A percentile compares a stretch with the other conserved stretches of the same genome.
Conservation (phyloP, 2,888 invertebrate genomes). For the Sialis fuliginosa region DNA sequence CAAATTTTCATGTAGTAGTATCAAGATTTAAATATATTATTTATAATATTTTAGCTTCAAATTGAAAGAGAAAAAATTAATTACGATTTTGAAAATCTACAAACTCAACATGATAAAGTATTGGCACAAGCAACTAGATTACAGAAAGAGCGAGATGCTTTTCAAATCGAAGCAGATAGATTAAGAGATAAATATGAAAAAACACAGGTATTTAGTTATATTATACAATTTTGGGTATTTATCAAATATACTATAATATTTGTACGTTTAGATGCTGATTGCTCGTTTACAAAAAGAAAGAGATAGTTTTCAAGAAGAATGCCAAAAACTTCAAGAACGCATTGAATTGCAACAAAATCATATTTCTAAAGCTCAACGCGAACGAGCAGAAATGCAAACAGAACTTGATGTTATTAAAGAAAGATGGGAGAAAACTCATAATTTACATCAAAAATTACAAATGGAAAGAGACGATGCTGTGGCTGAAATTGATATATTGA, state of each 20-base stretch:
- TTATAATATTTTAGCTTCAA: slow-evolving; percentile 40
- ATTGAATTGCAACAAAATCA: slow-evolving; percentile 68
- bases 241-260: not conserved
- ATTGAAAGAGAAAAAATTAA: slow-evolving; percentile 80
- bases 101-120: slow-evolving; percentile 81
- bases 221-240: not conserved
- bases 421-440: slow-evolving; percentile 73
- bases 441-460: slow-evolving; percentile 67
- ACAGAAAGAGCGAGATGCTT: slow-evolving; percentile 78
- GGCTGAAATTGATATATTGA: slow-evolving; percentile 69
- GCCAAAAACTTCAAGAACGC: slow-evolving; percentile 64
- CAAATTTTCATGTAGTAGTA: too few relatives aligned
- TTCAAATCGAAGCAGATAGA: slow-evolving; percentile 69
- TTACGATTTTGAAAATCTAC: slow-evolving; percentile 80
- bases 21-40: too few relatives aligned
- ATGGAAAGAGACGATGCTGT: slow-evolving; percentile 74
- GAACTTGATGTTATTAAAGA: slow-evolving; percentile 78
- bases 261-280: slow-evolving; percentile 39
- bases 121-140: slow-evolving; percentile 71
- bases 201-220: slow-evolving; percentile 46
- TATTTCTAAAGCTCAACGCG: slow-evolving; percentile 64
- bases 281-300: slow-evolving; percentile 75
- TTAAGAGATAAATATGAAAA: slow-evolving; percentile 80
- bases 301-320: slow-evolving; percentile 65
- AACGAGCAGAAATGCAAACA: slow-evolving; percentile 66